Percentiles rank a stretch among this genome's conserved stretches.
phyloP scores from a whole-genome alignment of 2,797 vertebrate species.

The Intellagama lesueurii region DNA sequence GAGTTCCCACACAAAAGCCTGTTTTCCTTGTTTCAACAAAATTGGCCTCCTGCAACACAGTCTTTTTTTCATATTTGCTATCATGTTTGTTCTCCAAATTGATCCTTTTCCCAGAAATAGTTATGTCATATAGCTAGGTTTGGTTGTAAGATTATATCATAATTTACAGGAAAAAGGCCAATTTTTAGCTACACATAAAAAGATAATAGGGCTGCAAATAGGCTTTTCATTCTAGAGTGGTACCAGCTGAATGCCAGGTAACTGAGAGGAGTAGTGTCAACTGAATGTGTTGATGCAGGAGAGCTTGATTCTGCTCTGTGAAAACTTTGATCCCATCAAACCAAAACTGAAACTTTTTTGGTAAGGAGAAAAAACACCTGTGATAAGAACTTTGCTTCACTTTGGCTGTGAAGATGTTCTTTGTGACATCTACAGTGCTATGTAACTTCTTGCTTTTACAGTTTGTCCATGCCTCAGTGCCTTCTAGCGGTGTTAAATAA shows the following conservation, averaged over 20 bases:
- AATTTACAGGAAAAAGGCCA: not conserved
- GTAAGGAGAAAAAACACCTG: not conserved
- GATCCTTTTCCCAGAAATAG: not conserved
- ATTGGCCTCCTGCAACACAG: too few species aligned
- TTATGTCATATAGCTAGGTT: not conserved
- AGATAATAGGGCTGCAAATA: too few species aligned
- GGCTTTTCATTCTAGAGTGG: not conserved
- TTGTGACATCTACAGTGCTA: not conserved
- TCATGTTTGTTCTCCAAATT: not conserved
- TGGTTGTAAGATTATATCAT: not conserved
- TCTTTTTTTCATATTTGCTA: not conserved
- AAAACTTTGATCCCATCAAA: not conserved
- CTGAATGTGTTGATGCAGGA: not conserved
- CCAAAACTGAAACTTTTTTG: not conserved
- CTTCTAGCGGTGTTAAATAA: not conserved
- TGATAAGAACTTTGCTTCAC: not conserved
- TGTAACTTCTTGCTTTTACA: not conserved
- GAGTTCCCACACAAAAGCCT: too few species aligned
- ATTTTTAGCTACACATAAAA: not conserved
- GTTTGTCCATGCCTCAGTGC: not conserved
- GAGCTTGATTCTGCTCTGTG: not conserved
- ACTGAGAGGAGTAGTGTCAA: not conserved
- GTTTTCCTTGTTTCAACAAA: too few species aligned
- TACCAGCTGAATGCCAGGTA: not conserved
- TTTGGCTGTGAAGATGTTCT: not conserved